Evolutionary conservation across 2,888 invertebrate genomes (phyloP).

Genomic region (Ophioninae sp.): DNA sequence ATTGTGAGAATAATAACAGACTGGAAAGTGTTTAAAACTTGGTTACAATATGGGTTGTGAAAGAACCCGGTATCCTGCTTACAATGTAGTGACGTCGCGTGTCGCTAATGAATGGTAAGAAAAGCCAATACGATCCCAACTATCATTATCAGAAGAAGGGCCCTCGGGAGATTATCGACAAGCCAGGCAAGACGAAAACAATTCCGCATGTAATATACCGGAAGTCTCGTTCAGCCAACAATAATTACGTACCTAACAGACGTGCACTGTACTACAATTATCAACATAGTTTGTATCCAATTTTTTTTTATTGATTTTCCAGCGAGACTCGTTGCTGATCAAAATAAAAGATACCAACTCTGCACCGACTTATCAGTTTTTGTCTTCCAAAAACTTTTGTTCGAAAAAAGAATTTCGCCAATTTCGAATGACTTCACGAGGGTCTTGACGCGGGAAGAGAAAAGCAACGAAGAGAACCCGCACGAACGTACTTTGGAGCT

Average conservation of each 20-base stretch:
- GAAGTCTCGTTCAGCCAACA: no score
- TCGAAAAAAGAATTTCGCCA: no score
- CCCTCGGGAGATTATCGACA: conserved; percentile 39
- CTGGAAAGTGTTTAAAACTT: not conserved
- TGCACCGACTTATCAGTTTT: no score
- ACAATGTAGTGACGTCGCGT: not conserved
- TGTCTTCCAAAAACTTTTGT: no score
- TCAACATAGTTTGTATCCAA: no score
- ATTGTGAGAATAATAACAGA: not conserved
- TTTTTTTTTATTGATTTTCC: no score
- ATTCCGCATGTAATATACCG: no score
- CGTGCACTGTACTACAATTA: no score
- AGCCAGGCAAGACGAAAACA: not conserved
- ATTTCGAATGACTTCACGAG: no score
- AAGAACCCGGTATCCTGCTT: not conserved
- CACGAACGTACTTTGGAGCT: not conserved
- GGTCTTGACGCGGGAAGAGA: not conserved
- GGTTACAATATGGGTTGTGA: not conserved
- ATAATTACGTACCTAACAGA: no score
- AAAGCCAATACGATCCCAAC: conserved; percentile 38
- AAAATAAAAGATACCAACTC: no score
- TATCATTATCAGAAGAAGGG: conserved; percentile 17
- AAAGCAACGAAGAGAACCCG: not conserved
- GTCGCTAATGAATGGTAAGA: conserved; percentile 4
- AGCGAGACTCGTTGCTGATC: no score